Percentiles rank a stretch among this genome's conserved stretches.
Conservation (phyloP, 2,888 invertebrate genomes). For the Aromia moschata region DNA sequence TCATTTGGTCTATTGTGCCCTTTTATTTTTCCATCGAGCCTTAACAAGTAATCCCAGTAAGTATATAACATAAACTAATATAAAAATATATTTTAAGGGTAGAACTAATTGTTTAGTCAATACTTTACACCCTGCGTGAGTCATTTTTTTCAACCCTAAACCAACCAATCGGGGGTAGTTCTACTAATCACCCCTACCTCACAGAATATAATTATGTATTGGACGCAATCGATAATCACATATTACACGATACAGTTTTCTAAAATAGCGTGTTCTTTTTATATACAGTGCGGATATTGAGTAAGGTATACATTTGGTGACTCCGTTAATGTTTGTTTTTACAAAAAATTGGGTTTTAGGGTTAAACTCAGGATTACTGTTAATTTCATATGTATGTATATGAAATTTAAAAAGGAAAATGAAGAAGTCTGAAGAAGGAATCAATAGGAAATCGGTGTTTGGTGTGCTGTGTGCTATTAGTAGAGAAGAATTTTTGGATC, state of each 20-base stretch:
- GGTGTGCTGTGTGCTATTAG: too few relatives aligned
- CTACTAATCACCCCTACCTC: slow-evolving; percentile 63
- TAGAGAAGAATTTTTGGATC: too few relatives aligned
- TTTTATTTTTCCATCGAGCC: slow-evolving; percentile 29
- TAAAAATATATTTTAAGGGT: slow-evolving; percentile 62
- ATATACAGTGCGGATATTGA: too few relatives aligned
- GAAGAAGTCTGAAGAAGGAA: too few relatives aligned
- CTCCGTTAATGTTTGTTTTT: too few relatives aligned
- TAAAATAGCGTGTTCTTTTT: slow-evolving; percentile 39
- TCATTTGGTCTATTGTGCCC: slow-evolving; percentile 28
- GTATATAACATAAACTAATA: slow-evolving; percentile 52
- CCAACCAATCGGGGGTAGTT: slow-evolving; percentile 63
- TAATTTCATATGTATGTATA: too few relatives aligned
- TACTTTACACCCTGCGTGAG: slow-evolving; percentile 66
- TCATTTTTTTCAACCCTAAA: slow-evolving; percentile 65
- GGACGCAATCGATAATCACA: slow-evolving; percentile 63
- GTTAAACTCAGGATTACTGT: too few relatives aligned
- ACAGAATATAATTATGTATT: slow-evolving; percentile 64
- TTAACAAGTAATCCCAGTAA: slow-evolving; percentile 42
- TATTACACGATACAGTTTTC: slow-evolving; percentile 42
- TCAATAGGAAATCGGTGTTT: too few relatives aligned
- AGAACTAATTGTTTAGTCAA: slow-evolving; percentile 66
- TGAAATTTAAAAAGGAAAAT: too few relatives aligned
- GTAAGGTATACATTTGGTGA: too few relatives aligned
- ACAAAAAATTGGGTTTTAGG: too few relatives aligned